These are phyloP conservation scores for Hyphantria cunea DNA, from an alignment of 1,140 invertebrate genomes.

Conservation along the genomic window DNA sequence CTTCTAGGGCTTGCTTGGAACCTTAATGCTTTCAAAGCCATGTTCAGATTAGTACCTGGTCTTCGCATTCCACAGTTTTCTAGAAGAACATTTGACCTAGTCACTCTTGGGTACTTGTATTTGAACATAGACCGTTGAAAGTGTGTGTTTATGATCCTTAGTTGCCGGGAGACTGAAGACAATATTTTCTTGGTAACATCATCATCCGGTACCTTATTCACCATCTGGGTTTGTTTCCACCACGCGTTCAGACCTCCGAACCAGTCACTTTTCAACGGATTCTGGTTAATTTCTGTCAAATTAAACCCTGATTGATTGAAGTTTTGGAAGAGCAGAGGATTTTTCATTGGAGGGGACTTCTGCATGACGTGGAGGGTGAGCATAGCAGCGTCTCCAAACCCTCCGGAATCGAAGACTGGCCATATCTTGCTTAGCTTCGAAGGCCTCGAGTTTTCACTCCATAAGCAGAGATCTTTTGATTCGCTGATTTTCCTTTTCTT, in stretches of 20 bases:
- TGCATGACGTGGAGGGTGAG: conserved; percentile 56
- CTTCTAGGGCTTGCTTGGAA: conserved; percentile 70
- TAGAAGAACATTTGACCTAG: conserved; percentile 68
- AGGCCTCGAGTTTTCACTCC: conserved; percentile 56
- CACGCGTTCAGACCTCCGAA: conserved; percentile 58
- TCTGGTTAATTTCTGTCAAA: conserved; percentile 30
- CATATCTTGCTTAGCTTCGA: conserved; percentile 73
- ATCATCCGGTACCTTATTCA: conserved; percentile 56
- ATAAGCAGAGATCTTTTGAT: conserved; percentile 61
- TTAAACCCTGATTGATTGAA: conserved; percentile 24
- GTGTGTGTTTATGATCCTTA: conserved; percentile 72
- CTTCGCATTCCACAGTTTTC: conserved; percentile 53
- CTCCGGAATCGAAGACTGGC: conserved; percentile 79
- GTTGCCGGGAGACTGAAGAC: conserved; percentile 72
- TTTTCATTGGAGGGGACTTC: conserved; percentile 43
- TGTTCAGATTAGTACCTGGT: conserved; percentile 57
- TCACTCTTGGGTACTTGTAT: conserved; percentile 77
- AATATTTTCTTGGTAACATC: conserved; percentile 65
- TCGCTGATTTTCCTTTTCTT: conserved; percentile 72
- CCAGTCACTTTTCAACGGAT: conserved; percentile 48
- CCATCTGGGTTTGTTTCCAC: conserved; percentile 63
- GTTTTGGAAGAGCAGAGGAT: conserved; percentile 55
- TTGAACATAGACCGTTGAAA: conserved; percentile 68
- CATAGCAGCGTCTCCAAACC: conserved; percentile 63
- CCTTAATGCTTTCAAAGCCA: conserved; percentile 65